A percentile compares a stretch with the other conserved stretches of the same genome.
Conservation (phyloP, 1,140 invertebrate species). For the Reticulitermes speratus region DNA sequence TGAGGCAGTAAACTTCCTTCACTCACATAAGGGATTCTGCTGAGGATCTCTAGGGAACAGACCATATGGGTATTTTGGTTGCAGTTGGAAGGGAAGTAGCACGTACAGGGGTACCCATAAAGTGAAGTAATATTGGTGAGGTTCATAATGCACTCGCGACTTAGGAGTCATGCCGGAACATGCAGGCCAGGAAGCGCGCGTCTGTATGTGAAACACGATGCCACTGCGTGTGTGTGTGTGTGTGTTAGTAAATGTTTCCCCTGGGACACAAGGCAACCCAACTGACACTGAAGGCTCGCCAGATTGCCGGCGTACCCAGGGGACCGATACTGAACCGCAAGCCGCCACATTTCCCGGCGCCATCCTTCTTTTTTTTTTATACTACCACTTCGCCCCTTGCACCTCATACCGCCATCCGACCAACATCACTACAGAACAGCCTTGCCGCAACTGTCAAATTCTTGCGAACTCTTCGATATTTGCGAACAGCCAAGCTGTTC, state of each 20-base stretch:
- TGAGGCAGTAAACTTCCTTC: not conserved
- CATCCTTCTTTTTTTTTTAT: not conserved
- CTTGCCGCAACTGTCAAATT: not conserved
- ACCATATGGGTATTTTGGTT: not conserved
- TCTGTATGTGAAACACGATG: not conserved
- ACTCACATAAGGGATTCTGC: not conserved
- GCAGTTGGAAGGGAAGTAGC: not conserved
- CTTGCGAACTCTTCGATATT: no score
- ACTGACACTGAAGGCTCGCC: conserved; percentile 3
- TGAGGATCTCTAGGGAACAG: not conserved
- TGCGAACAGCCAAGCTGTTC: no score
- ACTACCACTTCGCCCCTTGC: not conserved
- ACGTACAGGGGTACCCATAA: not conserved
- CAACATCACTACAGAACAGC: not conserved
- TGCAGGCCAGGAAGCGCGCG: not conserved
- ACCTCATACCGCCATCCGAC: not conserved
- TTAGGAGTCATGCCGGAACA: not conserved
- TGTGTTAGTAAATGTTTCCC: conserved; percentile 3
- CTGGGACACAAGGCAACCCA: not conserved
- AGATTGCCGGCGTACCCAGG: not conserved
- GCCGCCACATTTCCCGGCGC: conserved; percentile 4
- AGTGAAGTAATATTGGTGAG: not conserved
- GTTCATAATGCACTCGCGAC: not conserved
- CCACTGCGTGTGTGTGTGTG: not conserved
- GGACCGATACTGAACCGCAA: not conserved